Percentiles rank a stretch among this genome's conserved stretches.
Conservation (phyloP, 1,140 invertebrate species). For the Drosophila nigrodunni region DNA sequence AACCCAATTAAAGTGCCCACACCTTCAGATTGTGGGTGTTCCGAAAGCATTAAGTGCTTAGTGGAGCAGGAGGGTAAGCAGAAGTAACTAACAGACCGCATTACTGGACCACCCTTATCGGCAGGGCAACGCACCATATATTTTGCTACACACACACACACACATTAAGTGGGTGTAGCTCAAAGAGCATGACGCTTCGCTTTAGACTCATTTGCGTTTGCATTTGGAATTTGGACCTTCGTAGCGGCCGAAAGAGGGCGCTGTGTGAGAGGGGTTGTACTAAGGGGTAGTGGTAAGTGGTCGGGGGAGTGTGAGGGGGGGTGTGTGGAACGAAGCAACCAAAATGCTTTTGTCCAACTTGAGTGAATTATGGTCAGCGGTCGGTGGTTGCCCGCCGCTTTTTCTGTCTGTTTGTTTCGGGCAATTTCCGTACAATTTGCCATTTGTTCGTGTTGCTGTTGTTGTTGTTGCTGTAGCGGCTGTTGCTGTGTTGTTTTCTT, state of each 20-base stretch:
- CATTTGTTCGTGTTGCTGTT: slow-evolving; percentile 49
- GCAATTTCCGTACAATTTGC: slow-evolving; percentile 82
- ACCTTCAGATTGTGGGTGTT: slow-evolving; percentile 53
- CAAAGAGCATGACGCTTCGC: slow-evolving; percentile 76
- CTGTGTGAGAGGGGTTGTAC: neutral
- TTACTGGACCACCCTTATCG: slow-evolving; percentile 68
- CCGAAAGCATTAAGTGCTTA: slow-evolving; percentile 68
- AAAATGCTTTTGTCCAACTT: slow-evolving; percentile 83
- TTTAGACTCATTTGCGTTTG: slow-evolving; percentile 80
- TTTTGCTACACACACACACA: slow-evolving; percentile 34
- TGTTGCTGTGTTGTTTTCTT: slow-evolving; percentile 68
- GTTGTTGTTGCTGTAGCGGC: slow-evolving; percentile 56
- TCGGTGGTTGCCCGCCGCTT: slow-evolving; percentile 45
- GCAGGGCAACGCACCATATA: slow-evolving; percentile 38
- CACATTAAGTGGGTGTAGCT: slow-evolving; percentile 36
- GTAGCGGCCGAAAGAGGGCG: slow-evolving; percentile 14
- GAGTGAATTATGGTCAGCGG: slow-evolving; percentile 82
- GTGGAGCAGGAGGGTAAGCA: neutral
- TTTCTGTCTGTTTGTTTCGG: slow-evolving; percentile 74
- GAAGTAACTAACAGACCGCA: slow-evolving; percentile 28
- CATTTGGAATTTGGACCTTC: slow-evolving; percentile 73
- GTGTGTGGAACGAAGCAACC: slow-evolving; percentile 38
- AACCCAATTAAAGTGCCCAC: slow-evolving; percentile 75
- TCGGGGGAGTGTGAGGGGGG: neutral
- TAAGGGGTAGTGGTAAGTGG: too few species aligned